A percentile compares a stretch with the other conserved stretches of the same genome.
These are phyloP conservation scores for Notarius quadriscutis DNA, from an alignment of 2,113 vertebrate species.

Conservation along the genomic window DNA sequence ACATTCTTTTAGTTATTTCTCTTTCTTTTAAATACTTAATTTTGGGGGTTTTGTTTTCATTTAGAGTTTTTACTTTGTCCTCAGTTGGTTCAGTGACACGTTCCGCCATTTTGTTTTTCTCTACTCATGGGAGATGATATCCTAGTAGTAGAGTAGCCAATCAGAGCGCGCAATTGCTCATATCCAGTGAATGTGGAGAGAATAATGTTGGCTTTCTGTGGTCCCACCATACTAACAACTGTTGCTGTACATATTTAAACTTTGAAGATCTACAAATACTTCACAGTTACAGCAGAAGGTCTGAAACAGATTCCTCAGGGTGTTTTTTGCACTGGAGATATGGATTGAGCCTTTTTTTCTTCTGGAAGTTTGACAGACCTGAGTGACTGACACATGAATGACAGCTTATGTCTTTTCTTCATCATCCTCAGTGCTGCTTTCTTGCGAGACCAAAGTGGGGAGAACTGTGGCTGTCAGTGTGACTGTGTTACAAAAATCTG, in stretches of 20 bases:
- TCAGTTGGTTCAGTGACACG: too few species aligned
- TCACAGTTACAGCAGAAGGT: background rate
- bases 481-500: slow-evolving; percentile 42
- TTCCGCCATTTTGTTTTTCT: too few species aligned
- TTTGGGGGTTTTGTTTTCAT: too few species aligned
- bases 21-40: too few species aligned
- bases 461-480: slow-evolving; percentile 30
- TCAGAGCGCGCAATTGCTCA: too few species aligned
- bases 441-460: slow-evolving; percentile 46
- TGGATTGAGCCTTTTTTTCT: slow-evolving; percentile 22
- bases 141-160: too few species aligned
- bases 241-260: too few species aligned
- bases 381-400: slow-evolving; percentile 57
- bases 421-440: slow-evolving; percentile 39
- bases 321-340: slow-evolving; percentile 8
- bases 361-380: slow-evolving; percentile 51
- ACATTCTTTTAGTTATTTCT: too few species aligned
- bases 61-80: too few species aligned
- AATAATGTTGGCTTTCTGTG: background rate
- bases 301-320: slow-evolving; percentile 9
- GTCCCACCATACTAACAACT: background rate
- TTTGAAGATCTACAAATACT: background rate
- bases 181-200: too few species aligned
- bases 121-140: too few species aligned
- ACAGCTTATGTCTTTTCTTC: slow-evolving; percentile 50